phyloP scores from a whole-genome alignment of 2,888 invertebrate species.

The Agriotes lineatus region DNA sequence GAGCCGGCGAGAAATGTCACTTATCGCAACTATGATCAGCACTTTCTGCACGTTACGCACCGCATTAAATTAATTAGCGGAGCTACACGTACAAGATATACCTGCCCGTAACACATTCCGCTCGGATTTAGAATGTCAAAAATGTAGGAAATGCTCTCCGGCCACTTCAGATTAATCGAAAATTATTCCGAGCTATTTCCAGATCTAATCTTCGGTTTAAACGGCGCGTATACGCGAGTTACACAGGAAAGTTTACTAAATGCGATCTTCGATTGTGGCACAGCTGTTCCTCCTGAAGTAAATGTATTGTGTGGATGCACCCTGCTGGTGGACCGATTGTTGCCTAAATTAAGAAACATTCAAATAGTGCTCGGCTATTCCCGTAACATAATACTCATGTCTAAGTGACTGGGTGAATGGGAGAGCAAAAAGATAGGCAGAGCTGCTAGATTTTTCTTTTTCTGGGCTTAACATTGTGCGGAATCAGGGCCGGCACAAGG shows the following conservation, averaged over 20 bases:
- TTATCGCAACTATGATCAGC: too few species aligned
- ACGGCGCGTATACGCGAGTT: constrained; percentile 7
- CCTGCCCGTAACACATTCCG: background rate
- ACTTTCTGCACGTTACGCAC: too few species aligned
- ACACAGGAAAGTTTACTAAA: constrained; percentile 3
- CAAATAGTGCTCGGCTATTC: constrained; percentile 32
- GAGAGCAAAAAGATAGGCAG: constrained; percentile 8
- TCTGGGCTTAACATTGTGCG: constrained; percentile 15
- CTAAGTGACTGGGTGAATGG: constrained; percentile 31
- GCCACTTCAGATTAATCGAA: constrained; percentile 5
- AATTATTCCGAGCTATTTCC: constrained; percentile 17
- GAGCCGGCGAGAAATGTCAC: too few species aligned
- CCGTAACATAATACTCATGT: constrained; percentile 37
- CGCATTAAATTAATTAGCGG: too few species aligned
- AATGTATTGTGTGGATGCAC: constrained; percentile 36
- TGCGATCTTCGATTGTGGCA: constrained; percentile 1
- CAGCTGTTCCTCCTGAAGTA: constrained; percentile 32
- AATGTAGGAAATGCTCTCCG: constrained; percentile 7
- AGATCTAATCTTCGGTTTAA: constrained; percentile 20
- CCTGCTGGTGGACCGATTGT: constrained; percentile 48
- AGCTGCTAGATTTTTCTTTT: constrained; percentile 12
- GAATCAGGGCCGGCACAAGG: too few species aligned
- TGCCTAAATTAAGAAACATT: constrained; percentile 50
- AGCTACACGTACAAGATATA: too few species aligned
- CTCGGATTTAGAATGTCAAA: background rate